Percentiles rank a stretch among this genome's conserved stretches.
Conservation (phyloP, 2,888 invertebrate genomes). For the Actias luna region DNA sequence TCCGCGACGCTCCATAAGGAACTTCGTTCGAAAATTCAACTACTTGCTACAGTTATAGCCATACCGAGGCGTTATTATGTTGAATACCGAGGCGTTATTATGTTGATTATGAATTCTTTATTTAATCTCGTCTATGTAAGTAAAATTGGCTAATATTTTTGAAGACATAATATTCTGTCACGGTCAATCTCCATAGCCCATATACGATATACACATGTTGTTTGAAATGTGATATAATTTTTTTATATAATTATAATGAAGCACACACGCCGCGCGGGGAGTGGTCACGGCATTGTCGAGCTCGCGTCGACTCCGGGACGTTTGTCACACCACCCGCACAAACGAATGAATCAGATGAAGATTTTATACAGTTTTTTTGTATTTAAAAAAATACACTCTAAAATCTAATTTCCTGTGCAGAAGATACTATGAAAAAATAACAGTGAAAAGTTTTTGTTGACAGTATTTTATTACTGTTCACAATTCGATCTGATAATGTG, state of each 20-base stretch:
- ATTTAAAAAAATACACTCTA: neutral
- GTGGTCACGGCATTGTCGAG: constrained; percentile 31
- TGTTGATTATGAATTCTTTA: too few relatives aligned
- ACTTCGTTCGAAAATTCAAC: too few relatives aligned
- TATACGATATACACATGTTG: constrained; percentile 75
- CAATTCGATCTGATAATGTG: neutral
- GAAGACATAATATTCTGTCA: constrained; percentile 52
- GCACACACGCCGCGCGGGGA: constrained; percentile 53
- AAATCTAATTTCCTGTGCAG: neutral
- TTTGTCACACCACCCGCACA: constrained; percentile 58
- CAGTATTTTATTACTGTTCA: neutral
- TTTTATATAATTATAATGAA: constrained; percentile 49
- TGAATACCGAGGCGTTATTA: too few relatives aligned
- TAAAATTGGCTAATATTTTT: constrained; percentile 8
- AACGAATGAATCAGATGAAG: constrained; percentile 50
- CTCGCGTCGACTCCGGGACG: constrained; percentile 41
- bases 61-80: too few relatives aligned
- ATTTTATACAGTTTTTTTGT: constrained; percentile 19
- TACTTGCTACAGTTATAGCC: too few relatives aligned
- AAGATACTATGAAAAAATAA: neutral
- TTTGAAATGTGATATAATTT: constrained; percentile 65
- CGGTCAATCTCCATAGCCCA: constrained; percentile 62
- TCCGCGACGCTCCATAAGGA: too few relatives aligned
- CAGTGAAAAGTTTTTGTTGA: neutral
- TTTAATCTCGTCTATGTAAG: neutral